A percentile compares a stretch with the other conserved stretches of the same genome.
Evolutionary conservation across 1,140 invertebrate species (phyloP).

Genomic region (Heliconius eleuchia): DNA sequence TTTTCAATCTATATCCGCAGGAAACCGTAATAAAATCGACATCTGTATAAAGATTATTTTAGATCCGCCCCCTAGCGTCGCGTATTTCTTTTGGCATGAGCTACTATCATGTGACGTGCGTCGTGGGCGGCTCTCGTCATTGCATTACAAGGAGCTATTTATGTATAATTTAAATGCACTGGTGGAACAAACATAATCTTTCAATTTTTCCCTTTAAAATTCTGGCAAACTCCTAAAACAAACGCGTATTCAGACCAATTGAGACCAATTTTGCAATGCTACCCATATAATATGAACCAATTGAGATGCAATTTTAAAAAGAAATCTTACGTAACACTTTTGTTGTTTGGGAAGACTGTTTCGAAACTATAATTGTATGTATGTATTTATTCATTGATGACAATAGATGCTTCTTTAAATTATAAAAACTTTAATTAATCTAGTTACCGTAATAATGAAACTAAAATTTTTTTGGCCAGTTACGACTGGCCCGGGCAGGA

Average conservation of each 20-base stretch:
- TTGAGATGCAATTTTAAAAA: not conserved
- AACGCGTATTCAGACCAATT: conserved; percentile 31
- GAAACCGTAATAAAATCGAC: conserved; percentile 33
- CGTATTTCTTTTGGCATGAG: conserved; percentile 52
- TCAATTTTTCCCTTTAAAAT: conserved; percentile 24
- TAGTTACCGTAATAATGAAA: too few species aligned
- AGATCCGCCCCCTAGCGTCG: conserved; percentile 44
- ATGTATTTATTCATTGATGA: not conserved
- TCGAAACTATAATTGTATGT: not conserved
- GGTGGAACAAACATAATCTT: conserved; percentile 13
- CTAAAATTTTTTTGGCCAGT: too few species aligned
- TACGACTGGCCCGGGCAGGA: too few species aligned
- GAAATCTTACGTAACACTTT: not conserved
- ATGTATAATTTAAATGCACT: conserved; percentile 25
- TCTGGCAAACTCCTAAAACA: conserved; percentile 10
- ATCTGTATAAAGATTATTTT: conserved; percentile 41
- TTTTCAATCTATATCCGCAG: conserved; percentile 37
- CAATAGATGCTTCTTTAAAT: not conserved
- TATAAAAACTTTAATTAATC: not conserved
- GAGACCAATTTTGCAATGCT: conserved; percentile 20
- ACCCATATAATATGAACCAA: conserved; percentile 6
- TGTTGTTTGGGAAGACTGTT: not conserved
- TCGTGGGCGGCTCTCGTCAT: conserved; percentile 40
- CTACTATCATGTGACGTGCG: conserved; percentile 47
- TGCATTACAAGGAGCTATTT: conserved; percentile 34